Base-by-base conservation (phyloP, 2,888 invertebrate genomes). In the Patella caerulea region DNA sequence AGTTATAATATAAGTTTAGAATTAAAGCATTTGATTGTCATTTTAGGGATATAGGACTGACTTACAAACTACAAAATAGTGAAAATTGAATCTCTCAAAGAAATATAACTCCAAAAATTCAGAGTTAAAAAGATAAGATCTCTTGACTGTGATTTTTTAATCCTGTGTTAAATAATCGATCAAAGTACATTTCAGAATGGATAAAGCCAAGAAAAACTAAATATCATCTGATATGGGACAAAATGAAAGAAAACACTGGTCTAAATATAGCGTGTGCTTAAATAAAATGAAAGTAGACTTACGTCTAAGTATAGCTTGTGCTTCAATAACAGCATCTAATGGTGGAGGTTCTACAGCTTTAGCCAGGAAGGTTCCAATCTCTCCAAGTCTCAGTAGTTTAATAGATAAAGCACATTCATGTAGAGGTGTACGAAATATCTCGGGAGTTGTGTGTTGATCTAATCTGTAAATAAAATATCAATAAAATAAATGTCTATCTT, bases 321-420 rank as follows among this genome's bases (percentile, higher is more conserved):
- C 98, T 91, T 99, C 99, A 86, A 99, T 98, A 17, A 99, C 98
- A 53, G 98, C 98, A 92, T 99, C 99, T 82, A 98, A 94, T 19
- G 98, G 98, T 65, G 99, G 99, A 0, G 98, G 98, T 91, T 99
- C 98, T 34, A 98, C 95, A 11, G 93, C 93, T 83, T 98, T 98
- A 34, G 97, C 96, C 79, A 99, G 93, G 92, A 99, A 99, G 91
- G 96, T 96, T 0, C 97, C 97, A 88, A 99, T 98, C 45, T 95
- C 94, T 74, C 99, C 99, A 7, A 99, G 93, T 2, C 96, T 94
- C 3, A 99, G 93, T 12, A 99, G 93, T 90, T 98, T 97, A 78
- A 97, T 96, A 69, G 96, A 96, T 75, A 99, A 93, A 0, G 98
- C 97, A 77, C 99, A 93, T 91, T 99, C 98, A 89, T 99, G 98